Evolutionary conservation across 2,113 vertebrate species (phyloP).

Genomic region (Ictalurus furcatus): DNA sequence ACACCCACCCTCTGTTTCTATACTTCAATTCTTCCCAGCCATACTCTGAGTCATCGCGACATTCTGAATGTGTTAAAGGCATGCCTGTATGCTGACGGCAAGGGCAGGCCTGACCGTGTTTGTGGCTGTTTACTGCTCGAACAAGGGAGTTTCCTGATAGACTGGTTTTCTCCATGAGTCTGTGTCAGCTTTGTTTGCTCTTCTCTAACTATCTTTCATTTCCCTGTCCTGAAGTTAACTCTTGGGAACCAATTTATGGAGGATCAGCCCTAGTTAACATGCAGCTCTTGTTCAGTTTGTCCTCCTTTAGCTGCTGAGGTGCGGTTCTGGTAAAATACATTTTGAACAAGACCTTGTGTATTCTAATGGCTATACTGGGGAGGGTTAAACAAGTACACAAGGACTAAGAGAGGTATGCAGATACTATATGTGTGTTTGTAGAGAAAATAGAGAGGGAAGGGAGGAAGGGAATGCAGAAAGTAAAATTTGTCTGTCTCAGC

Average conservation of each 20-base stretch:
- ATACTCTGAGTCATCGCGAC: conserved; percentile 36
- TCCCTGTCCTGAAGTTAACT: neutral
- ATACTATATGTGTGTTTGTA: neutral
- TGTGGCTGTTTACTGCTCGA: conserved; percentile 38
- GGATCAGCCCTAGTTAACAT: conserved; percentile 27
- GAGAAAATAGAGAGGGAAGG: neutral
- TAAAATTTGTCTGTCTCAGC: conserved; percentile 30
- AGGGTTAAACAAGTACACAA: neutral
- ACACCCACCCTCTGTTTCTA: neutral
- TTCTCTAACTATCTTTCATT: neutral
- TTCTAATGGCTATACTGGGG: neutral
- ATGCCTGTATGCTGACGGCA: conserved; percentile 17
- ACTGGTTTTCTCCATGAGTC: conserved; percentile 40
- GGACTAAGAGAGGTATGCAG: neutral
- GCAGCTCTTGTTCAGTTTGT: conserved; percentile 20
- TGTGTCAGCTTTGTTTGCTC: neutral
- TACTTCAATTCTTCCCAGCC: neutral
- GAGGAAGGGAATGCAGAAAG: conserved; percentile 11
- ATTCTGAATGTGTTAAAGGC: conserved; percentile 32
- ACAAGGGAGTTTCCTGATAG: conserved; percentile 48
- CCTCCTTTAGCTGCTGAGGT: neutral
- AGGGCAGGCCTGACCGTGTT: conserved; percentile 20
- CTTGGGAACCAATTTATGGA: conserved; percentile 18
- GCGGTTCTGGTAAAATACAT: neutral
- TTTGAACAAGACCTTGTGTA: neutral